Evolutionary conservation across 2,888 invertebrate species (phyloP), one percentile per base, ranked within the genome.

Genomic region (Drosophila prostipennis): DNA sequence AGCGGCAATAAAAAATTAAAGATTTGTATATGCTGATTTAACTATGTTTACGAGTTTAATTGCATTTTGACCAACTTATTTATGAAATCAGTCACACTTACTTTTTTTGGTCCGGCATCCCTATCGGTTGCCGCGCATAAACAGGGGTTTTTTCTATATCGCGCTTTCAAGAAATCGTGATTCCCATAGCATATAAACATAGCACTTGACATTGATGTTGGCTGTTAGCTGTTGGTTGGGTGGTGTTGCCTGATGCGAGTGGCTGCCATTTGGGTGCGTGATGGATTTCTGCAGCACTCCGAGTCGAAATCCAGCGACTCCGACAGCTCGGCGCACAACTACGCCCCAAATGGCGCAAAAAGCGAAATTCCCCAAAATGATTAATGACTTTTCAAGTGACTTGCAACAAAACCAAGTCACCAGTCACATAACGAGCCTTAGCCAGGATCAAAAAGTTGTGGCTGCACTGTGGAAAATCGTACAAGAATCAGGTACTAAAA

Each of bases 351-450:
- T 57, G 57, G 57, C 16, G 64, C 59, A 53, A 64, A 76, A 58
- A 73, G 79, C 72, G 64, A 70, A 61, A 57, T 72, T 55, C 64
- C 54, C 65, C 83, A 80, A 90, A 88, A 91, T 91, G 91, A 91
- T 91, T 90, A 91, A 91, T 89, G 91, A 90, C 87, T 89, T 89
- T 89, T 86, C 88, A 87, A 91, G 91, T 91, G 91, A 91, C 91
- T 91, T 87, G 90, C 90, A 84, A 87, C 89, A 79, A 87, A 86
- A 89, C 61, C 76, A 72, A 71, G 72, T 65, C 64, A 60, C 64
- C 63, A 76, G 76, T 80, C 73, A 65, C 76, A 79, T 67, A 73
- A 73, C 73, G 76, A 79, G 68, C 40, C 68, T 46, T 53, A 60
- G 61, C 69, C 56, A 81, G 80, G 86, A 81, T 82, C 80, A 65